phyloP scores from a whole-genome alignment of 2,797 vertebrate species.

The Cynodonichthys magdalenae region DNA sequence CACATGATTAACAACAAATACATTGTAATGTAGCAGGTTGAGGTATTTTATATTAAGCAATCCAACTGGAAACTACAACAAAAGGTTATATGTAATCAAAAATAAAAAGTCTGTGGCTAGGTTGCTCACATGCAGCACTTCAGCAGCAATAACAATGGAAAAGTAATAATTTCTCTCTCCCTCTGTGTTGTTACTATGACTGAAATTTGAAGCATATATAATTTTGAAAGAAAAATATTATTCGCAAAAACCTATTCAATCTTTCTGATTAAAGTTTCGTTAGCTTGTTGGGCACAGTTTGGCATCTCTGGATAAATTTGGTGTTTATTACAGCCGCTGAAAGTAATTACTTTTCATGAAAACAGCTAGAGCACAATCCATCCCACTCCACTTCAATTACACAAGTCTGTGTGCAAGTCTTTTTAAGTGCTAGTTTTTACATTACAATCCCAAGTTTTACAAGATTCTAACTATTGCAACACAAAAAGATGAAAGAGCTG shows the following conservation, averaged over 20 bases:
- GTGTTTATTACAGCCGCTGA: conserved; percentile 57
- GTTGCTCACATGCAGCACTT: conserved; percentile 3
- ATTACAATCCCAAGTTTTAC: conserved; percentile 24
- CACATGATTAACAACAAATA: conserved; percentile 1
- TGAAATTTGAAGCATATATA: conserved; percentile 17
- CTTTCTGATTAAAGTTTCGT: conserved; percentile 35
- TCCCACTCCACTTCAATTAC: conserved; percentile 30
- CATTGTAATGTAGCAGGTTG: too few species aligned
- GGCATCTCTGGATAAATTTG: conserved; percentile 26
- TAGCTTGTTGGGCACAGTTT: conserved; percentile 45
- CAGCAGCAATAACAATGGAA: conserved; percentile 4
- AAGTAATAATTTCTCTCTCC: conserved; percentile 10
- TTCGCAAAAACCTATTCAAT: conserved; percentile 24
- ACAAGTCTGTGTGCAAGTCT: conserved; percentile 1
- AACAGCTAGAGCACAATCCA: conserved; percentile 13
- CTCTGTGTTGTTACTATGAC: conserved; percentile 23
- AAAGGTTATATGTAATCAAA: conserved; percentile 30
- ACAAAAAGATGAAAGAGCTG: background rate
- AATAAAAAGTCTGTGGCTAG: background rate
- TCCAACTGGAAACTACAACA: background rate
- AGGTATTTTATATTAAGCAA: background rate
- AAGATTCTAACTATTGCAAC: conserved; percentile 6
- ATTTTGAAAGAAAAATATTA: background rate
- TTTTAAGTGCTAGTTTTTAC: conserved; percentile 22
- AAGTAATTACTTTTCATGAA: conserved; percentile 48